These are phyloP conservation scores for Pterocles orientalis DNA, from an alignment of 2,113 vertebrate species.

Conservation along the genomic window DNA sequence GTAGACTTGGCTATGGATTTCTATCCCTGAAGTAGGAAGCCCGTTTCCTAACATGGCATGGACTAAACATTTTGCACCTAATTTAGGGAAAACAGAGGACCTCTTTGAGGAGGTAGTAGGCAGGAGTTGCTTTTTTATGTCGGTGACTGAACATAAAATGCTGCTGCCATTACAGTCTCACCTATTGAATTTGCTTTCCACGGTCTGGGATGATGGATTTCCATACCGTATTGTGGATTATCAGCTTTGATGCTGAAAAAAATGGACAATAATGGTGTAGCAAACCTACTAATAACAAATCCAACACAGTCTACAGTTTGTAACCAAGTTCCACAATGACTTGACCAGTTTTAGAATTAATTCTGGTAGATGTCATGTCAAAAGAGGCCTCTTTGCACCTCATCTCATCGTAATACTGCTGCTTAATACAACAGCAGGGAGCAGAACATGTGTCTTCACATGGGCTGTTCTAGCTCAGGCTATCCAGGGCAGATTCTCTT, in stretches of 20 bases:
- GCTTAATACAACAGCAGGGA: neutral
- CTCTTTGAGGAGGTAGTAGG: neutral
- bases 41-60: neutral
- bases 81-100: neutral
- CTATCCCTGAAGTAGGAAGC: neutral
- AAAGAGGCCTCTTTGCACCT: neutral
- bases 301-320: neutral
- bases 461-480: neutral
- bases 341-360: neutral
- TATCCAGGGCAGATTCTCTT: neutral
- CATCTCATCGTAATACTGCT: neutral
- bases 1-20: neutral
- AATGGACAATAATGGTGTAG: neutral
- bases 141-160: neutral
- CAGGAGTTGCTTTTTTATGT: neutral
- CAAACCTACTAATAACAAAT: neutral
- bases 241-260: neutral
- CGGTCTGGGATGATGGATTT: neutral
- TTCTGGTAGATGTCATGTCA: neutral
- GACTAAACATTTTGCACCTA: neutral
- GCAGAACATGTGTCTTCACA: neutral
- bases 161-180: neutral
- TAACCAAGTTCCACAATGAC: neutral
- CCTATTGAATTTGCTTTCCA: neutral
- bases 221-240: accelerated